Conservation (phyloP, 2,797 vertebrate genomes). For the Bradypodion pumilum region DNA sequence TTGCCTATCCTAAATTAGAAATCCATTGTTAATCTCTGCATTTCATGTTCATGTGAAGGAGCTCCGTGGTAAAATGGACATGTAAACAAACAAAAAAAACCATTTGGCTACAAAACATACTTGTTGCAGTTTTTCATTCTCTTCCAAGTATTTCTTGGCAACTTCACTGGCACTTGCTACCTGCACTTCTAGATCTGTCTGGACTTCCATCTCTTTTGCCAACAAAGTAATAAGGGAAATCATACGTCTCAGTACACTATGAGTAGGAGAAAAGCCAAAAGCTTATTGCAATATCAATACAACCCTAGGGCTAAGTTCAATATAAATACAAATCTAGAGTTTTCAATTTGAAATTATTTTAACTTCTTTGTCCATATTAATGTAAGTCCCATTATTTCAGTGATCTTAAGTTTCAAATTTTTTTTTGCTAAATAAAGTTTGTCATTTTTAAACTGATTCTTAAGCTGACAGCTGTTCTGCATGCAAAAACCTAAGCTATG, state of each 20-base stretch:
- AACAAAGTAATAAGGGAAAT: constrained; percentile 88
- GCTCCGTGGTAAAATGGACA: neutral
- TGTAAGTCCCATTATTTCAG: neutral
- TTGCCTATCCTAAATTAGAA: neutral
- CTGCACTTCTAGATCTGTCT: constrained; percentile 81
- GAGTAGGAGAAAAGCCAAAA: constrained; percentile 36
- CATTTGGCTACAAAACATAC: constrained; percentile 69
- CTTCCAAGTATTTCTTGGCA: constrained; percentile 85
- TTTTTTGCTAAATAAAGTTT: neutral
- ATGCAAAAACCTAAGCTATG: neutral
- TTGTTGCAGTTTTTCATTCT: constrained; percentile 84
- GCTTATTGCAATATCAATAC: no score
- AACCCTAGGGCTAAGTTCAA: neutral
- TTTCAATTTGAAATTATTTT: no score
- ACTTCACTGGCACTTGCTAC: constrained; percentile 81
- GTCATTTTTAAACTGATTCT: neutral
- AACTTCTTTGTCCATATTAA: no score
- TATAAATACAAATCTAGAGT: neutral
- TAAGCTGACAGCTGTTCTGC: neutral
- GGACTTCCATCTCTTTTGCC: constrained; percentile 77
- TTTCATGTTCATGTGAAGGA: neutral
- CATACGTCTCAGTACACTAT: constrained; percentile 82
- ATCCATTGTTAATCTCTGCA: neutral
- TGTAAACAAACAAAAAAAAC: constrained; percentile 25
- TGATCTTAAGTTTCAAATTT: neutral